Conservation (phyloP, 1,140 invertebrate genomes). For the Conus betulinus region DNA sequence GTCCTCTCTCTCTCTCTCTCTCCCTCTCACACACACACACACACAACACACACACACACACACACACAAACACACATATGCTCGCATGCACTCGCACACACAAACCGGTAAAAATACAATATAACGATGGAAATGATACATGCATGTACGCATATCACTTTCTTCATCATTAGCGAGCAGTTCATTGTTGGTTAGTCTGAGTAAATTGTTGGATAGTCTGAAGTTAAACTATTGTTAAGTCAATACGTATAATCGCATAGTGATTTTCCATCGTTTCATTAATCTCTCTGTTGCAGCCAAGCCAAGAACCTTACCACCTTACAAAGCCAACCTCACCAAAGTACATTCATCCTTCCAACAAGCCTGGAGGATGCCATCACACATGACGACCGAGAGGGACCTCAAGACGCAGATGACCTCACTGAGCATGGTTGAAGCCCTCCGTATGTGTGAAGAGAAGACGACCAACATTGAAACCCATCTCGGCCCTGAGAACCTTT, state of each 20-base stretch:
- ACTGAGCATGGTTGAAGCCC: slow-evolving; percentile 50
- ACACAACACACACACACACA: too few relatives aligned
- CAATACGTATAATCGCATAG: too few relatives aligned
- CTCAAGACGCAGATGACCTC: slow-evolving; percentile 24
- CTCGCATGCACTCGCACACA: neutral
- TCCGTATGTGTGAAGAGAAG: slow-evolving; percentile 63
- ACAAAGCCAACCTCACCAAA: neutral
- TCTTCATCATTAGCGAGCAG: too few relatives aligned
- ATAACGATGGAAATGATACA: too few relatives aligned
- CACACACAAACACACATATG: slow-evolving; percentile 3
- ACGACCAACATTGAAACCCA: slow-evolving; percentile 70
- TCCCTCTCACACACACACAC: neutral
- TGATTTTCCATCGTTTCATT: neutral
- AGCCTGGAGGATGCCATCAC: neutral
- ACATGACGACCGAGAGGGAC: slow-evolving; percentile 24
- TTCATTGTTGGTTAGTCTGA: too few relatives aligned
- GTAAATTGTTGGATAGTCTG: too few relatives aligned
- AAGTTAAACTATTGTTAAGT: neutral
- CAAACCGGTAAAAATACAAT: too few relatives aligned
- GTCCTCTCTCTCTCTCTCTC: neutral
- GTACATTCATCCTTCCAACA: neutral
- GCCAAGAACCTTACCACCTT: neutral
- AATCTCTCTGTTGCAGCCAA: neutral
- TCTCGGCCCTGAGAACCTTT: slow-evolving; percentile 67
- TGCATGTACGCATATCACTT: too few relatives aligned